Percentiles rank a stretch among this genome's conserved stretches.
Evolutionary conservation across 2,888 invertebrate species (phyloP).

Genomic region (Malachius bipustulatus): DNA sequence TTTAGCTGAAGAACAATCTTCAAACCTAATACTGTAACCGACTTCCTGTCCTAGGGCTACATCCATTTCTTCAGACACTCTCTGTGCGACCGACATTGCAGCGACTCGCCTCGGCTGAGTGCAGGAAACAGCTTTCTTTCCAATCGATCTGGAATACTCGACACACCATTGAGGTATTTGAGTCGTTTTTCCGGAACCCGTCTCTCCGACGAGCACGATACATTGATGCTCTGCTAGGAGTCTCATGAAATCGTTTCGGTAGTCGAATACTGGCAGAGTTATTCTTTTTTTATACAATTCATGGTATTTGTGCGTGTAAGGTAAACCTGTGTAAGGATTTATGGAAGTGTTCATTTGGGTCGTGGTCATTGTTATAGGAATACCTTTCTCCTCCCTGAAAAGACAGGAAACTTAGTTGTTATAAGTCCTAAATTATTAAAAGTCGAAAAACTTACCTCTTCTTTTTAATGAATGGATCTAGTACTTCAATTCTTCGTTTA

Average conservation of each 20-base stretch:
- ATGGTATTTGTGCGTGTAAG: slow-evolving; percentile 81
- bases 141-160: slow-evolving; percentile 54
- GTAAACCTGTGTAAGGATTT: slow-evolving; percentile 70
- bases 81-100: slow-evolving; percentile 98
- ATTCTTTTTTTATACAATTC: slow-evolving; percentile 81
- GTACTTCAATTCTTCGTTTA: slow-evolving; percentile 75
- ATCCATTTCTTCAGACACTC: slow-evolving; percentile 99
- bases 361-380: slow-evolving; percentile 26
- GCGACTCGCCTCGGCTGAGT: slow-evolving; percentile 96
- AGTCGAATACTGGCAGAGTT: slow-evolving; percentile 94
- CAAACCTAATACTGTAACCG: slow-evolving; percentile 96
- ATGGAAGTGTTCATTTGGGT: slow-evolving; percentile 36
- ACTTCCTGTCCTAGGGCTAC: slow-evolving; percentile 85
- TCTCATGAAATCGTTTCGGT: slow-evolving; percentile 91
- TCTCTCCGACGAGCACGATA: slow-evolving; percentile 95
- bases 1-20: slow-evolving; percentile 91
- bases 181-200: slow-evolving; percentile 99
- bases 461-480: slow-evolving; percentile 70
- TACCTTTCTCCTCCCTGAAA: slow-evolving; percentile 46
- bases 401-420: slow-evolving; percentile 7
- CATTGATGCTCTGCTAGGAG: slow-evolving; percentile 86
- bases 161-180: slow-evolving; percentile 98
- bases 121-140: slow-evolving; percentile 79
- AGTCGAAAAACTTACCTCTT: slow-evolving; percentile 48
- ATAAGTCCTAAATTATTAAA: slow-evolving; percentile 8